phyloP scores from a whole-genome alignment of 2,888 invertebrate species.

The Tenthredo notha region DNA sequence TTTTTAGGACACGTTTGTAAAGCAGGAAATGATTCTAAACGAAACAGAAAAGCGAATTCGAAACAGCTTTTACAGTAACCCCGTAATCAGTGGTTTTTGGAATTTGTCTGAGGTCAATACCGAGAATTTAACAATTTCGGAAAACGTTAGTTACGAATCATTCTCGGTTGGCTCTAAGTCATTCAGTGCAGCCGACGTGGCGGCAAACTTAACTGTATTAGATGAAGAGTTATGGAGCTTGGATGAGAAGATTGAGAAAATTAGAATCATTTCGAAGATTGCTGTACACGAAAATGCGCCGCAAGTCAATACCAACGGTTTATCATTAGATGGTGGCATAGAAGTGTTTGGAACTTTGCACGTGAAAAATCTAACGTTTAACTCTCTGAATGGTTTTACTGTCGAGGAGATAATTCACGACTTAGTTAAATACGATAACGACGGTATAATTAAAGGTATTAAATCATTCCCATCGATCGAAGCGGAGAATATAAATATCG shows the following conservation, averaged over 20 bases:
- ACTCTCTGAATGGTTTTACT: conserved; percentile 69
- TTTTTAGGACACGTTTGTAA: conserved; percentile 52
- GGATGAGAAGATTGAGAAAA: conserved; percentile 56
- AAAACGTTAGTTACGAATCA: conserved; percentile 55
- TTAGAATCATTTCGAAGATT: conserved; percentile 59
- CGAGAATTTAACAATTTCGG: conserved; percentile 56
- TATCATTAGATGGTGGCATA: conserved; percentile 73
- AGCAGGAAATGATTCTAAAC: conserved; percentile 66
- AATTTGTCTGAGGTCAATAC: conserved; percentile 61
- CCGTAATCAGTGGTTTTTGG: conserved; percentile 63
- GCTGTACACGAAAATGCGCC: conserved; percentile 53
- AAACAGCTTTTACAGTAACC: conserved; percentile 62
- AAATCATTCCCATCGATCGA: conserved; percentile 65
- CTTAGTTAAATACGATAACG: conserved; percentile 63
- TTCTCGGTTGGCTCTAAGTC: conserved; percentile 59
- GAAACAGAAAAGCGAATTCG: conserved; percentile 61
- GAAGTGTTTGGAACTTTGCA: conserved; percentile 68
- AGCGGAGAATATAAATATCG: conserved; percentile 66
- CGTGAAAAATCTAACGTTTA: conserved; percentile 67
- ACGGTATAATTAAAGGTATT: conserved; percentile 58
- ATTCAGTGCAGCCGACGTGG: conserved; percentile 56
- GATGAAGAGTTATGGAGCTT: conserved; percentile 56
- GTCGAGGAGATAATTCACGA: conserved; percentile 68
- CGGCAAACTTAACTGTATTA: conserved; percentile 43
- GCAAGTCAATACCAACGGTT: conserved; percentile 60